Evolutionary conservation across 35 echinoderm and acorn worm genomes (phyloP), one percentile per base, ranked within the genome.

Genomic region (Apostichopus japonicus): DNA sequence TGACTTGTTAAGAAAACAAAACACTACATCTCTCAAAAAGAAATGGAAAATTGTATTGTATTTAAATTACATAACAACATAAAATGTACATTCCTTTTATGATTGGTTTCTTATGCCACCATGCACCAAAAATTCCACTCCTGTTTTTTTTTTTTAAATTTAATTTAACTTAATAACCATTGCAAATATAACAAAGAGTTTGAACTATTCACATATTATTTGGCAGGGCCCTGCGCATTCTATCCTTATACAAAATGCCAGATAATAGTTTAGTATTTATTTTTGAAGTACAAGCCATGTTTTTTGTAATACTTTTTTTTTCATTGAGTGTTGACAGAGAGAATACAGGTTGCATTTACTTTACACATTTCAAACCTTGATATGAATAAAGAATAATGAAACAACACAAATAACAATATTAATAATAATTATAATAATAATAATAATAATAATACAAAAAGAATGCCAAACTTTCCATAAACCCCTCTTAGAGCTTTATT

Each of bases 291-390:
- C 71, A 75, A 75, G 71, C 71, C 71, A 75, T 75, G 15, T n/a
- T 19, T 75, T 23, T 75, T 75, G 16, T 75, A 14, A 75, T 75
- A 75, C 21, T 75, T 61, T 75, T 75, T 75, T 75, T 0, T 75
- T 75, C 2, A 19, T 75, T 15, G 71, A 75, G 71, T 75, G 71
- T 75, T 75, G 71, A 75, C 71, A 75, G 71, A 19, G 71, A 75
- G 71, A 75, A 75, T 75, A 75, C 71, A 75, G 71, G 17, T 75
- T 75, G 71, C 71, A 75, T 75, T 67, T 75, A 75, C 71, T 75
- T 75, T 75, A 75, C 71, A 75, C 71, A 75, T 75, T 23, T 75
- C 71, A 75, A 75, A 75, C 71, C 71, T 75, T 75, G 71, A 75
- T 75, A 75, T 75, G 71, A 75, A 21, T n/a, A 75, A 75, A 19